Evolutionary conservation across 2,888 invertebrate genomes (phyloP).

Genomic region (Mechanitis messenoides): DNA sequence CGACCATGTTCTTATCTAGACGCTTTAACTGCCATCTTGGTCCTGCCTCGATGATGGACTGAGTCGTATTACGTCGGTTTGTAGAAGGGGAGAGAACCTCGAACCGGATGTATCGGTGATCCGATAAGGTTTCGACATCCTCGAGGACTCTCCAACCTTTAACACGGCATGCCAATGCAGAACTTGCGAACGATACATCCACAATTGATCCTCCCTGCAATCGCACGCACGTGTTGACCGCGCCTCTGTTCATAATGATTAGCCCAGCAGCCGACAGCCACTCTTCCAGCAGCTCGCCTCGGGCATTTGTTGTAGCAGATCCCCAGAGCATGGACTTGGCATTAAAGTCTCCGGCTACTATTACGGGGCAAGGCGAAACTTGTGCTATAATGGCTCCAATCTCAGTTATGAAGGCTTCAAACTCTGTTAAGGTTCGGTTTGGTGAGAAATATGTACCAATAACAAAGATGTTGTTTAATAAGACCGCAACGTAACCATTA

Average conservation of each 20-base stretch:
- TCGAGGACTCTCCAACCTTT: constrained; percentile 19
- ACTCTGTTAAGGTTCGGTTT: constrained; percentile 12
- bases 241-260: constrained; percentile 18
- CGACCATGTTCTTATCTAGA: neutral
- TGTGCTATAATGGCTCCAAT: constrained; percentile 14
- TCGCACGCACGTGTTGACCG: constrained; percentile 27
- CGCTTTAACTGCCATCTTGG: neutral
- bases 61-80: neutral
- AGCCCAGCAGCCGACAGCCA: constrained; percentile 23
- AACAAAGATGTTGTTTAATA: constrained; percentile 14
- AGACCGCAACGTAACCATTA: constrained; percentile 13
- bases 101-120: constrained; percentile 19
- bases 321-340: constrained; percentile 20
- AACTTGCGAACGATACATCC: constrained; percentile 23
- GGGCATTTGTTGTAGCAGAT: constrained; percentile 8
- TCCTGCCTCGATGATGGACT: neutral
- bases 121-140: constrained; percentile 21
- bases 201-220: constrained; percentile 31
- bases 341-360: constrained; percentile 22
- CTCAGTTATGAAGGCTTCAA: constrained; percentile 15
- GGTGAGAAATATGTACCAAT: constrained; percentile 24
- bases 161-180: constrained; percentile 10
- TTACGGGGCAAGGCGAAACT: constrained; percentile 12
- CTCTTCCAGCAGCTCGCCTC: constrained; percentile 11
- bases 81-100: constrained; percentile 2